Percentiles rank a stretch among this genome's conserved stretches.
phyloP scores from a whole-genome alignment of 1,140 invertebrate genomes.

The Sarcophaga bullata region DNA sequence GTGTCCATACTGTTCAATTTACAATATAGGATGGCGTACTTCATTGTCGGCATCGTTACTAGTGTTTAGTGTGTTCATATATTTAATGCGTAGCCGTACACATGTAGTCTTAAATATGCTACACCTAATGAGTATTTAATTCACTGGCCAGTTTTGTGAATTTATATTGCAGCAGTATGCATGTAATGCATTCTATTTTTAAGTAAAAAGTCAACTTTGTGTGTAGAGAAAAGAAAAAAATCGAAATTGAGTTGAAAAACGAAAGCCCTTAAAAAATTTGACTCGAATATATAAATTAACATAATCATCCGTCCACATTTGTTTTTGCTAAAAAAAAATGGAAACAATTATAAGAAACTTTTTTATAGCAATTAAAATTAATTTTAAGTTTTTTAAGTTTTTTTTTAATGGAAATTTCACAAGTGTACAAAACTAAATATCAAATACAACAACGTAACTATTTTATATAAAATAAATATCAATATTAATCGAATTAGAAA shows the following conservation, averaged over 20 bases:
- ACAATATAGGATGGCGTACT: conserved; percentile 73
- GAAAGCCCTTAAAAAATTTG: not conserved
- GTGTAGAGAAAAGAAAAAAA: not conserved
- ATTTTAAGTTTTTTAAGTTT: conserved; percentile 19
- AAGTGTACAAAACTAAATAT: conserved; percentile 17
- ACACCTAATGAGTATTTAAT: conserved; percentile 49
- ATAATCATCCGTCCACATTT: conserved; percentile 28
- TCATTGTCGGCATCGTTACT: conserved; percentile 60
- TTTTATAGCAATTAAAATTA: not conserved
- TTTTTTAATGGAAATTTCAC: not conserved
- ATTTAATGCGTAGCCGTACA: conserved; percentile 60
- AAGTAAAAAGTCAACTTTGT: conserved; percentile 31
- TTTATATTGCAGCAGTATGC: conserved; percentile 15
- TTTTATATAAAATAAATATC: not conserved
- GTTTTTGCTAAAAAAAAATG: conserved; percentile 16
- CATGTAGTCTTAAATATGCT: conserved; percentile 57
- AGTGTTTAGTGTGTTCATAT: conserved; percentile 62
- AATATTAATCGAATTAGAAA: too few species aligned
- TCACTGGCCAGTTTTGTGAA: not conserved
- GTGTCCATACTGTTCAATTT: conserved; percentile 95
- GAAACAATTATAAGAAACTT: not conserved
- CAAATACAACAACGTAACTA: not conserved
- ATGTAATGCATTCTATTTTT: conserved; percentile 25
- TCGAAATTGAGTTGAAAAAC: not conserved
- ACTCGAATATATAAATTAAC: conserved; percentile 30